Percentiles rank a stretch among this genome's conserved stretches.
Conservation (phyloP, 2,888 invertebrate genomes). For the Dorcus hopei region DNA sequence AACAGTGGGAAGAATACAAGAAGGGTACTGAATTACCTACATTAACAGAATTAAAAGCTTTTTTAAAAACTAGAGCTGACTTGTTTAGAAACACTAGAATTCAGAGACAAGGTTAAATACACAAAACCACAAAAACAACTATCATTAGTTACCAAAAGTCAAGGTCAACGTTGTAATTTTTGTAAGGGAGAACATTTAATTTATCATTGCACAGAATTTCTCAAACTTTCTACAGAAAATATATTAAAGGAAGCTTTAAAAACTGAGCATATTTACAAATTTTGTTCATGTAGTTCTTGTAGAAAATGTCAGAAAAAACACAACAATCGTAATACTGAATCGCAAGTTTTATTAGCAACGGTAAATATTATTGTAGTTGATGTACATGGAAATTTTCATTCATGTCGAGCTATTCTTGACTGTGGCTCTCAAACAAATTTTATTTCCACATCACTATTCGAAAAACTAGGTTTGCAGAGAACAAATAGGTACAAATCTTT, state of each 20-base stretch:
- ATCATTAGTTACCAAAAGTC: not conserved
- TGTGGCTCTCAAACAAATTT: not conserved
- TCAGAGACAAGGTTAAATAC: too few species aligned
- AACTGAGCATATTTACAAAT: not conserved
- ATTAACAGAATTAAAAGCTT: not conserved
- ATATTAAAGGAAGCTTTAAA: not conserved
- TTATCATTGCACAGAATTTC: slow-evolving; percentile 2
- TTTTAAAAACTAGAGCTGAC: not conserved
- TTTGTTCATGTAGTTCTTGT: not conserved
- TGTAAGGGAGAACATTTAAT: slow-evolving; percentile 1
- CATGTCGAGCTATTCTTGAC: not conserved
- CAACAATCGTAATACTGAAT: not conserved
- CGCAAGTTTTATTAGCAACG: not conserved
- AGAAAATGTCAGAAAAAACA: not conserved
- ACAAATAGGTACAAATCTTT: not conserved
- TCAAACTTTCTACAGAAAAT: not conserved
- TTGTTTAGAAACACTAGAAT: too few species aligned
- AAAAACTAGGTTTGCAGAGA: not conserved
- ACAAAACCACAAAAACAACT: too few species aligned
- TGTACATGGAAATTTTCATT: not conserved
- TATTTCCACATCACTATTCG: not conserved
- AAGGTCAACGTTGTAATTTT: not conserved
- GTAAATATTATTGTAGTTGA: not conserved
- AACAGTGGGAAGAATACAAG: slow-evolving; percentile 3
- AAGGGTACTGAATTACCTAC: not conserved